A percentile compares a stretch with the other conserved stretches of the same genome.
Conservation (phyloP, 2,797 vertebrate genomes). For the Characodon lateralis region DNA sequence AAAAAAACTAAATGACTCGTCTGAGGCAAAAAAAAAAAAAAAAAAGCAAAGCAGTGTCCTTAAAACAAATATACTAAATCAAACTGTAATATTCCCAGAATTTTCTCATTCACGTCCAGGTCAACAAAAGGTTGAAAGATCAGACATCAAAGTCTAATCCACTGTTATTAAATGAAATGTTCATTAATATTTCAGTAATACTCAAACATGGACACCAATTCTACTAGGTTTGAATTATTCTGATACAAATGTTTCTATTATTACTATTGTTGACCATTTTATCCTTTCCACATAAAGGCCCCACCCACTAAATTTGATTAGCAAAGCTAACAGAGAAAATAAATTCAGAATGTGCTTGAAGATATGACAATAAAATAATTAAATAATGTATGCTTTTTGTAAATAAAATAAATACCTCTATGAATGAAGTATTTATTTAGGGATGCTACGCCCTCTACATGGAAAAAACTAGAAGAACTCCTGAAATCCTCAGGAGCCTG, state of each 20-base stretch:
- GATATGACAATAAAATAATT: not conserved
- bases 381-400: not conserved
- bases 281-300: no score
- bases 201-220: not conserved
- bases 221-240: no score
- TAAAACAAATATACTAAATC: not conserved
- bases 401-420: not conserved
- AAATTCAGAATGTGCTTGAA: not conserved
- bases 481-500: not conserved
- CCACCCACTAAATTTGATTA: not conserved
- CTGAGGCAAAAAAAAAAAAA: not conserved
- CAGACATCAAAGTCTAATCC: not conserved
- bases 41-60: not conserved
- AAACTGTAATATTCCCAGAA: not conserved
- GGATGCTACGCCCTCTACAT: not conserved
- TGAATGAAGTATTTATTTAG: not conserved
- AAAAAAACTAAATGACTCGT: not conserved
- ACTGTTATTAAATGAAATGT: not conserved
- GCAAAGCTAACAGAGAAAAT: not conserved
- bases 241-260: no score
- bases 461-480: not conserved
- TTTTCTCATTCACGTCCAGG: not conserved
- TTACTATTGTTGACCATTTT: no score
- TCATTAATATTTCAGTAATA: not conserved
- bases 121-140: not conserved